Evolutionary conservation across 2,797 vertebrate species (phyloP).

Genomic region (Nyctalus aviator): DNA sequence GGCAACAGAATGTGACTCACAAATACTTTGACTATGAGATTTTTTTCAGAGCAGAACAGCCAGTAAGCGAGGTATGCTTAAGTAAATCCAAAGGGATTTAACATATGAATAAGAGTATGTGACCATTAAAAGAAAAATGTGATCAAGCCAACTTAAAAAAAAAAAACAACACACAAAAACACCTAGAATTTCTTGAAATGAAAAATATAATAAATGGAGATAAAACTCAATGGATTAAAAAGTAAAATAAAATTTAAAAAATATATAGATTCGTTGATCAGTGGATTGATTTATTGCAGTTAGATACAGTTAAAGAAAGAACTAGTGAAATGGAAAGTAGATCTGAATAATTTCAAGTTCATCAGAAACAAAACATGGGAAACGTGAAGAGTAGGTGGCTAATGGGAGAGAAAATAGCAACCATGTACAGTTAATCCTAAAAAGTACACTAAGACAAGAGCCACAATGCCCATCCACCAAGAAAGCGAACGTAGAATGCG

Average conservation of each 20-base stretch:
- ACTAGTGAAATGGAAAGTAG: background rate
- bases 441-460: too few relatives aligned
- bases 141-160: background rate
- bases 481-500: accelerated
- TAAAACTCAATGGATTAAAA: background rate
- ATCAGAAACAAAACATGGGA: background rate
- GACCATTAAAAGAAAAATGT: background rate
- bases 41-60: background rate
- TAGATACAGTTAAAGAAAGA: background rate
- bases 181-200: background rate
- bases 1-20: background rate
- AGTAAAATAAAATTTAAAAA: background rate
- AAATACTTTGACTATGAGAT: accelerated
- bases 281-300: background rate
- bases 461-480: accelerated
- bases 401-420: background rate
- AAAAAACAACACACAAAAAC: background rate
- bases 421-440: too few relatives aligned
- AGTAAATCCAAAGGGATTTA: background rate
- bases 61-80: background rate
- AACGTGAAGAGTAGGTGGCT: accelerated
- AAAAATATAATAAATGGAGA: background rate
- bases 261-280: background rate
- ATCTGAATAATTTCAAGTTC: background rate
- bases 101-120: background rate